phyloP scores from a whole-genome alignment of 1,140 invertebrate species.

The Eciton burchellii region DNA sequence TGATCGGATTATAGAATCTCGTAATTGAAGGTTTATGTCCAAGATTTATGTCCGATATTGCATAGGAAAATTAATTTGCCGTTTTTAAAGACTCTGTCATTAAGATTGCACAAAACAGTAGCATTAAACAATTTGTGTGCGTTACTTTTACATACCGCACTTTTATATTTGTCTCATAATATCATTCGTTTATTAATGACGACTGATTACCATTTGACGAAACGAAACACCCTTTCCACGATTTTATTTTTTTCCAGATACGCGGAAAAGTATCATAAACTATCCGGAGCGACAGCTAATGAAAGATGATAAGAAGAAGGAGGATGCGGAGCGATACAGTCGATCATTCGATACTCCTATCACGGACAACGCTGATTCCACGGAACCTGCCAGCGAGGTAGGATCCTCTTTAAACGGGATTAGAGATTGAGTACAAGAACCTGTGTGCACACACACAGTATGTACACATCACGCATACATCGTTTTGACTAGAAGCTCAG shows the following conservation, averaged over 20 bases:
- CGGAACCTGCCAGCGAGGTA: conserved; percentile 39
- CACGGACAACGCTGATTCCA: conserved; percentile 9
- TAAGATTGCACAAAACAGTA: background rate
- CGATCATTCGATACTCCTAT: conserved; percentile 76
- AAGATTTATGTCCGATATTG: background rate
- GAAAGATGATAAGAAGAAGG: conserved; percentile 56
- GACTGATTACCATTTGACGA: too few species aligned
- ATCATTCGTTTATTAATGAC: background rate
- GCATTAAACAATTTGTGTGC: too few species aligned
- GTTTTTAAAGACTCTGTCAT: background rate
- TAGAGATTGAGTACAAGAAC: background rate
- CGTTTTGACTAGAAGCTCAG: background rate
- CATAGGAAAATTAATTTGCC: background rate
- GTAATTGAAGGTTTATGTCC: background rate
- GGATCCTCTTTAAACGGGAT: background rate
- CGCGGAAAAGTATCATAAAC: conserved; percentile 2
- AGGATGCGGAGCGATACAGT: conserved; percentile 75
- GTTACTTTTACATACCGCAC: background rate
- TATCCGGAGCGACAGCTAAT: conserved; percentile 37
- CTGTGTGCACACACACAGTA: too few species aligned
- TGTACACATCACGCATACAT: background rate
- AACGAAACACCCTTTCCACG: background rate
- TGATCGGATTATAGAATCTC: conserved; percentile 4
- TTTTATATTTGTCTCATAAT: background rate
- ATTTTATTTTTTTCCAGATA: conserved; percentile 36